Base-by-base conservation (phyloP, 2,113 vertebrate genomes). In the Heterocephalus glaber region DNA sequence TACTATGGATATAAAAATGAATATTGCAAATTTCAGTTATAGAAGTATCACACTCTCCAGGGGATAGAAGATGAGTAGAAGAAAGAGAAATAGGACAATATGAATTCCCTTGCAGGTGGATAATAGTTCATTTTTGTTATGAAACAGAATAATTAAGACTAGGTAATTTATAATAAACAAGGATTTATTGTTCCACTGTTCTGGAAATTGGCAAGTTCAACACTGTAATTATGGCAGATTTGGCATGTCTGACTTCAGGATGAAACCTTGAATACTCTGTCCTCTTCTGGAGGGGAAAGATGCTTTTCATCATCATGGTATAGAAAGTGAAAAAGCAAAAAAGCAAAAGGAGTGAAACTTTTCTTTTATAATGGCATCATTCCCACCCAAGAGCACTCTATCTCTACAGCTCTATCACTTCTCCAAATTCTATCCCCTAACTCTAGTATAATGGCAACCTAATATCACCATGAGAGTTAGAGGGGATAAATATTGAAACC, bases 371-470 rank as follows among this genome's bases (percentile, higher is more conserved):
- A 60, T 20, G 35, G 1, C 26, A 38, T 56, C 52, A 65, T 38
- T 38, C 13, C 2, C 13, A 35, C 0, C 0, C 11, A 63, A 16
- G 7, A 63, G 22, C 1, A 2, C 38, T 79, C 44, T 9, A 66
- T 26, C 5, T 8, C 16, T 54, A 61, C 10, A 9, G 2, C 26
- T 33, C 30, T 26, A 20, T 77, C 38, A 16, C 22, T 4, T n/a
- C 33, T 12, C 26, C 52, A 33, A 52, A 28, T 60, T 7, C 35
- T 33, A 16, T 19, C 33, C 66, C 8, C 8, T 60, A 68, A 52
- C 26, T 58, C 49, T 0, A 47, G 13, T 6, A 66, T 9, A 83
- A 84, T 17, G 26, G 1, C 16, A 68, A 52, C 10, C 33, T 28
- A 83, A 38, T 60, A 83, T 66, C 19, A 66, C 5, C 33, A 11